A percentile compares a stretch with the other conserved stretches of the same genome.
These are phyloP conservation scores for Onychomys leucogaster DNA, from an alignment of 2,797 vertebrate genomes.

Conservation along the genomic window DNA sequence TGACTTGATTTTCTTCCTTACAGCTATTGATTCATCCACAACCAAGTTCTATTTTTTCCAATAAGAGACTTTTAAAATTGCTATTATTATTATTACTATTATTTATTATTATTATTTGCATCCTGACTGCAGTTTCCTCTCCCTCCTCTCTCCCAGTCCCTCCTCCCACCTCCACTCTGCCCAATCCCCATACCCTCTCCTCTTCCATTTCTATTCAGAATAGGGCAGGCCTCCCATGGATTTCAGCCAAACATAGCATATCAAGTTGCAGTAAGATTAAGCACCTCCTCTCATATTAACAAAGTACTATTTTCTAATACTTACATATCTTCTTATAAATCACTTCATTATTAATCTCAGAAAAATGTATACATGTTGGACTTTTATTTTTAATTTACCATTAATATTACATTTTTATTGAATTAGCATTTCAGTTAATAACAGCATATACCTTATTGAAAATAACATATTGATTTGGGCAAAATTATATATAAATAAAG, in stretches of 20 bases:
- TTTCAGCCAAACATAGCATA: background rate
- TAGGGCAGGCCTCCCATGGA: background rate
- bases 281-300: background rate
- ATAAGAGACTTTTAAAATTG: background rate
- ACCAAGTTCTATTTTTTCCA: background rate
- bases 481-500: slow-evolving; percentile 28
- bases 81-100: background rate
- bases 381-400: background rate
- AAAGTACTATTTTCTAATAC: slow-evolving; percentile 2
- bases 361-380: background rate
- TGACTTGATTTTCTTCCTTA: background rate
- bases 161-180: background rate
- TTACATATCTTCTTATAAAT: slow-evolving; percentile 13
- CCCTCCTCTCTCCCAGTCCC: background rate
- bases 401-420: slow-evolving; percentile 7
- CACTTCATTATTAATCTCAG: background rate
- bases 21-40: background rate
- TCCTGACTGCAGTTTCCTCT: background rate
- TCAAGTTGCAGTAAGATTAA: background rate
- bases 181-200: background rate
- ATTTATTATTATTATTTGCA: background rate
- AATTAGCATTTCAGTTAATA: slow-evolving; percentile 1
- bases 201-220: background rate
- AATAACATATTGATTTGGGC: background rate
- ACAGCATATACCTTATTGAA: background rate